phyloP scores from a whole-genome alignment of 2,113 vertebrate species.

The Pterocles orientalis region DNA sequence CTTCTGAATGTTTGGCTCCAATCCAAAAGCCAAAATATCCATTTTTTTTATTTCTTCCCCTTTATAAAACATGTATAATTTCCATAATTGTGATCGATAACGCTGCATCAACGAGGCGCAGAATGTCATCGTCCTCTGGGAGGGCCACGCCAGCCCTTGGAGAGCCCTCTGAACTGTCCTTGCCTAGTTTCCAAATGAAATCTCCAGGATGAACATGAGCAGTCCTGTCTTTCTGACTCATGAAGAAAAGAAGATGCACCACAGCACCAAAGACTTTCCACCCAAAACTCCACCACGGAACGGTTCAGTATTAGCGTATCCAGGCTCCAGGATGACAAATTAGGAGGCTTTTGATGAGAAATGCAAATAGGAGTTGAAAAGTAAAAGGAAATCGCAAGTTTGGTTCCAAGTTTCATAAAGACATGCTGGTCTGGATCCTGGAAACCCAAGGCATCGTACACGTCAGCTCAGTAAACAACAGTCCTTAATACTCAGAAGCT shows the following conservation, averaged over 20 bases:
- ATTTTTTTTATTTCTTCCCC: no score
- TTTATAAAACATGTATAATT: neutral
- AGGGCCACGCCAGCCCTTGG: neutral
- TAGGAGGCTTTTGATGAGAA: neutral
- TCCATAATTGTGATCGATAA: neutral
- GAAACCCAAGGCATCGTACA: neutral
- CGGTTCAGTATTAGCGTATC: rapidly evolving
- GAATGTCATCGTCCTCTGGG: neutral
- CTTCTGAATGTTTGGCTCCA: neutral
- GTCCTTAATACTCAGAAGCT: neutral
- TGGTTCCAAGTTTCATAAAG: neutral
- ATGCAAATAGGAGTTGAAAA: neutral
- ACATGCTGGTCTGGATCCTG: neutral
- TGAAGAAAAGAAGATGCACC: neutral
- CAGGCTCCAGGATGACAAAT: neutral
- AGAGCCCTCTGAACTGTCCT: neutral
- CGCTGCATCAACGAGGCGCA: neutral
- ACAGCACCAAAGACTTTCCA: neutral
- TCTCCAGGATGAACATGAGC: neutral
- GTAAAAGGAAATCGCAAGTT: neutral
- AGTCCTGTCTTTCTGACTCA: neutral
- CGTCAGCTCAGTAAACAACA: neutral
- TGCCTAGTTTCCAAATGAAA: neutral
- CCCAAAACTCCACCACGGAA: neutral
- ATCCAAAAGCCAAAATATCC: neutral